Base-by-base conservation (phyloP, 2,888 invertebrate genomes). In the Drosophila falleni region DNA sequence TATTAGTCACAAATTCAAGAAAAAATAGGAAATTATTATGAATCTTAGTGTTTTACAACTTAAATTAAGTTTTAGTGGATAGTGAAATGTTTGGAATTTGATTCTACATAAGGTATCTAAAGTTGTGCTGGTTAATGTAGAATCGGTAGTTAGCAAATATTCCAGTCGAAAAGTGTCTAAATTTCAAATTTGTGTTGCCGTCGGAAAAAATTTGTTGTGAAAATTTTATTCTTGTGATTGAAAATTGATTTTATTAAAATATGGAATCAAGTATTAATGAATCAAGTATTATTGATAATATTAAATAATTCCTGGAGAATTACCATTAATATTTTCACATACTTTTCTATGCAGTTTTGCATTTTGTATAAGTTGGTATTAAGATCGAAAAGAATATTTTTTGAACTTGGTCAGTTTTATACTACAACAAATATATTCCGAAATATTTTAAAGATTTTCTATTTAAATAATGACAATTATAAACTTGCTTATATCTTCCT, bases 191-290 rank as follows among this genome's bases (percentile, higher is more conserved):
- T 39, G 37, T 47, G 13, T 47, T 39, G 47, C 58, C 58, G 58
- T 47, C 58, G 58, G 58, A 16, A n/a, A n/a, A n/a, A n/a, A 37
- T 33, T 23, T 37, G n/a, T 37, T 4, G 1, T 35, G n/a, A 37
- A 2, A 37, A 6, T 15, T 5, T 51, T 5, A 16, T 15, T 49
- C 33, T 13, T 49, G 11, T n/a, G n/a, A n/a, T n/a, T 33, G n/a
- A 35, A 1, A 35, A 5, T 49, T 42, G 42, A 19, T 19, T 19
- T 19, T 5, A 3, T 4, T 6, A 1, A n/a, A 6, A 44, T 23
- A 4, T 13, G 13, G 13, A 23, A 13, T 19, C 5, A 23, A 44
- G 44, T 13, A 8, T 3, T 23, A 4, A 23, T 23, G 13, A 23
- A 13, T 19, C 5, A 23, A 44, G 44, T 13, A 8, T 3, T 23